A percentile compares a stretch with the other conserved stretches of the same genome.
Conservation (phyloP, 2,888 invertebrate species). For the Coelopa pilipes region DNA sequence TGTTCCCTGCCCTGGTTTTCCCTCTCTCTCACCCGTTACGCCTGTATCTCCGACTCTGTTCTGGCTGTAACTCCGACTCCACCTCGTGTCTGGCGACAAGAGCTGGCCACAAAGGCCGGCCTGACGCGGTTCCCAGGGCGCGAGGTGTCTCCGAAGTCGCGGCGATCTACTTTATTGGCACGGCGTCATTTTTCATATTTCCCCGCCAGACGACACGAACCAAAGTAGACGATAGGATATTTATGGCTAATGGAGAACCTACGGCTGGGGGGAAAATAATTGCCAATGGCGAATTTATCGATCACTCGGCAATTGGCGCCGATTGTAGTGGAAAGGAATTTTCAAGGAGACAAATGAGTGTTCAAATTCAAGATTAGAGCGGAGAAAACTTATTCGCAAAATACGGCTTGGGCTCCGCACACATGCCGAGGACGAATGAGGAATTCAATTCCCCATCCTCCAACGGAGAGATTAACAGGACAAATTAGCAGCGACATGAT, state of each 20-base stretch:
- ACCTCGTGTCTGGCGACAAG: no score
- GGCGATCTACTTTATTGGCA: background rate
- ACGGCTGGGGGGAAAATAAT: background rate
- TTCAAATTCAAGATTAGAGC: no score
- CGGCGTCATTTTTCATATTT: background rate
- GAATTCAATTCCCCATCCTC: no score
- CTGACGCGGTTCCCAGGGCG: background rate
- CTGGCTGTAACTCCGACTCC: no score
- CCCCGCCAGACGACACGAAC: background rate
- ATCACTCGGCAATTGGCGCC: constrained; percentile 26
- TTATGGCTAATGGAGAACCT: background rate
- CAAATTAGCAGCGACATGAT: no score
- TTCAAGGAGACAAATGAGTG: background rate
- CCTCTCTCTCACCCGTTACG: no score
- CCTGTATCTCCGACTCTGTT: no score
- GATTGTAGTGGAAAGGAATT: constrained; percentile 10
- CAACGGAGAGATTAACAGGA: no score
- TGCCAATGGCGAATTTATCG: constrained; percentile 31
- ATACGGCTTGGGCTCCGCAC: no score
- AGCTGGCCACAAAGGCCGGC: no score
- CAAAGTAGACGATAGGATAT: background rate
- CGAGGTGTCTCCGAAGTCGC: constrained; percentile 17
- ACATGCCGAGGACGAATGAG: no score
- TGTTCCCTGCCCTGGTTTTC: constrained; percentile 4
- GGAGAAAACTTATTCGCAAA: no score